Percentiles rank a stretch among this genome's conserved stretches.
Conservation (phyloP, 2,888 invertebrate genomes). For the Rhamnusium bicolor region DNA sequence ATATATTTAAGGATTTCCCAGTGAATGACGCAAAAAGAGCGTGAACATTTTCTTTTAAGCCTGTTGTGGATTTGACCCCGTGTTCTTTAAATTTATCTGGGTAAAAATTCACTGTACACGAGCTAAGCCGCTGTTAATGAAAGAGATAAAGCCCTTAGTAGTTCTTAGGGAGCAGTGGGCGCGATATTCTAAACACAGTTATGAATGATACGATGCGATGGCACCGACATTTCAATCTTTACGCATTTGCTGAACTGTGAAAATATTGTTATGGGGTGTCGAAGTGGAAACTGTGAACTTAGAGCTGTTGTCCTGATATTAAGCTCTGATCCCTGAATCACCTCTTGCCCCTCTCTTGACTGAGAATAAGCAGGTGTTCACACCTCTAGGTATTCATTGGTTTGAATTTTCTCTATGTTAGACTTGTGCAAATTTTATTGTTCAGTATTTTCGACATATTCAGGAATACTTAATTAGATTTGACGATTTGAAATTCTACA, state of each 20-base stretch:
- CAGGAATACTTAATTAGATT: not conserved
- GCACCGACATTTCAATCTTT: conserved; percentile 41
- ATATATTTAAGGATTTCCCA: too few relatives aligned
- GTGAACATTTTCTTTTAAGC: not conserved
- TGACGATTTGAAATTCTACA: too few relatives aligned
- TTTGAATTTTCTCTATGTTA: conserved; percentile 22
- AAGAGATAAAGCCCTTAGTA: conserved; percentile 31
- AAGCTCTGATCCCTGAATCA: conserved; percentile 54
- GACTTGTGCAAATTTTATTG: not conserved
- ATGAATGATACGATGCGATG: conserved; percentile 44
- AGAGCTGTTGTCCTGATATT: conserved; percentile 58
- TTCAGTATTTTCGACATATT: not conserved
- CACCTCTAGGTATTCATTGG: not conserved
- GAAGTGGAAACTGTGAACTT: conserved; percentile 61
- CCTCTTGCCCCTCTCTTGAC: conserved; percentile 35
- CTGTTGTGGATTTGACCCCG: not conserved
- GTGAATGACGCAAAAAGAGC: not conserved
- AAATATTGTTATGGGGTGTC: conserved; percentile 63
- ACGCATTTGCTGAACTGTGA: conserved; percentile 63
- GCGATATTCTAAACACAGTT: conserved; percentile 36
- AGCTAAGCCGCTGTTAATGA: conserved; percentile 50
- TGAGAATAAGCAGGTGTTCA: conserved; percentile 50
- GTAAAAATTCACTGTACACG: not conserved
- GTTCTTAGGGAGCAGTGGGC: conserved; percentile 33
- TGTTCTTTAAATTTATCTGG: not conserved